Conservation (phyloP, 2,888 invertebrate species). For the Sinodicranocentrus sp. region DNA sequence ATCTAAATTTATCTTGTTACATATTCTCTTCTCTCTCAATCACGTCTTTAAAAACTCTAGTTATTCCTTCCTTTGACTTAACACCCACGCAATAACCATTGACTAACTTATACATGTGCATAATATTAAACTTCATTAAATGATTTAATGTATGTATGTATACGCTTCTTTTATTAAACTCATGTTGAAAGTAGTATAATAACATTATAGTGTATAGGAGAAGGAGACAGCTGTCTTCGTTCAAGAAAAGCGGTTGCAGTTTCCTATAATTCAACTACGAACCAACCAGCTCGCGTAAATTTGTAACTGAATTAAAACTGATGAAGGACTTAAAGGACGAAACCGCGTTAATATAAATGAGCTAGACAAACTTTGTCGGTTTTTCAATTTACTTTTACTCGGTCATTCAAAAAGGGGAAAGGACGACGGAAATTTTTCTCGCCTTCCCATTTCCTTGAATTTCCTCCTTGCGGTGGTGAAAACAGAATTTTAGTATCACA, state of each 20-base stretch:
- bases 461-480: not conserved
- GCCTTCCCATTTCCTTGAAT: not conserved
- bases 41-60: no score
- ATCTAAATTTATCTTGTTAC: no score
- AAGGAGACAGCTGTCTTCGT: conserved; percentile 34
- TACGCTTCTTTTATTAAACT: conserved; percentile 5
- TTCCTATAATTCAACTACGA: not conserved
- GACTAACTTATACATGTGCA: not conserved
- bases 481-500: not conserved
- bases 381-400: conserved; percentile 44
- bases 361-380: conserved; percentile 46
- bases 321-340: conserved; percentile 27
- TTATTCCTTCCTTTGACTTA: not conserved
- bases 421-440: no score
- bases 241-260: conserved; percentile 15
- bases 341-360: conserved; percentile 59
- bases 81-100: not conserved
- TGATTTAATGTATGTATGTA: not conserved
- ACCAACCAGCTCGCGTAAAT: not conserved
- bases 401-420: no score
- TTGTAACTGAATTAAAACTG: conserved; percentile 7
- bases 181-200: not conserved
- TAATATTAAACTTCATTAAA: not conserved
- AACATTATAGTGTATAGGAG: not conserved
- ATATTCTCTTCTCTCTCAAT: no score